Evolutionary conservation across 2,888 invertebrate genomes (phyloP).

Genomic region (Pristionchus mayeri): DNA sequence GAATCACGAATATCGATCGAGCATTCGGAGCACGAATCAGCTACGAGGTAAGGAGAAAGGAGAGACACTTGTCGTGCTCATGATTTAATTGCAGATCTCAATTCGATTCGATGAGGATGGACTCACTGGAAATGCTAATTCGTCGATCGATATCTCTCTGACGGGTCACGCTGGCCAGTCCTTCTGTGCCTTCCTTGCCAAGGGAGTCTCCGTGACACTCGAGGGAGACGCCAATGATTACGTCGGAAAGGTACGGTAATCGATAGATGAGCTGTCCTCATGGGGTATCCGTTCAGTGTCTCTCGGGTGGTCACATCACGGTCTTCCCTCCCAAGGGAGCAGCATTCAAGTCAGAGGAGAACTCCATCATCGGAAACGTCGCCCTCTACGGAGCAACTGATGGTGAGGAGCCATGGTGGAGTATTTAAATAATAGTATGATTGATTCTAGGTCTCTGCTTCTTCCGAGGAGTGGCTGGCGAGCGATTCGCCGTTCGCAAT

Average conservation of each 20-base stretch:
- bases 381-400: slow-evolving; percentile 97
- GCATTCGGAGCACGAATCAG: slow-evolving; percentile 94
- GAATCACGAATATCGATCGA: slow-evolving; percentile 91
- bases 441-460: slow-evolving; percentile 62
- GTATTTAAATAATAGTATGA: not conserved
- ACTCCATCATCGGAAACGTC: slow-evolving; percentile 98
- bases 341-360: slow-evolving; percentile 89
- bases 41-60: slow-evolving; percentile 88
- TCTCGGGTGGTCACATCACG: slow-evolving; percentile 93
- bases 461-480: slow-evolving; percentile 95
- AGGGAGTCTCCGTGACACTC: slow-evolving; percentile 89
- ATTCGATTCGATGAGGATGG: slow-evolving; percentile 72
- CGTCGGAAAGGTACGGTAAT: slow-evolving; percentile 85
- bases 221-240: slow-evolving; percentile 99
- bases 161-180: slow-evolving; percentile 97
- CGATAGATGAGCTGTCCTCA: not conserved
- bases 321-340: slow-evolving; percentile 90
- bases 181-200: slow-evolving; percentile 95
- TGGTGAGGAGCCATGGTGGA: slow-evolving; percentile 79
- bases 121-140: slow-evolving; percentile 60
- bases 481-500: slow-evolving; percentile 97
- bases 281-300: slow-evolving; percentile 80
- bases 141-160: slow-evolving; percentile 85
- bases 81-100: slow-evolving; percentile 61
- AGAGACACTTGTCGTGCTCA: too few relatives aligned